Evolutionary conservation across 2,888 invertebrate genomes (phyloP), one percentile per base, ranked within the genome.

Genomic region (Dicranocentrus wangi): DNA sequence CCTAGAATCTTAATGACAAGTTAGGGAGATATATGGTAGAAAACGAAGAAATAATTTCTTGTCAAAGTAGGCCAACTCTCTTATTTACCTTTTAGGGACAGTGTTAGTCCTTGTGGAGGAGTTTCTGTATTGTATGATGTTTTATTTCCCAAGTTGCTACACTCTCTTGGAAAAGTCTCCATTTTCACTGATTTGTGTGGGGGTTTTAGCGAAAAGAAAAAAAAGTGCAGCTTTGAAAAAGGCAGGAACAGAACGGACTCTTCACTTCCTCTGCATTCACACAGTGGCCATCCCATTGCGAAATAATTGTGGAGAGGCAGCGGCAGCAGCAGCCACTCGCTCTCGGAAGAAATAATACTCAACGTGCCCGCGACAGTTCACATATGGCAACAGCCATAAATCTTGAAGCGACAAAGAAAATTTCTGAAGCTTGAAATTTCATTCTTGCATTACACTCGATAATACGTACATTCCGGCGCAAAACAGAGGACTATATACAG

Each of bases 361-460:
- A 55, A 69, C 69, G 55, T 69, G 55, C 55, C 21, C 23, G 55
- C 69, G 69, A 69, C 69, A 69, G 69, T 69, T 55, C 69, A 69
- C 69, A 69, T 55, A 69, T 69, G 69, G 69, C 55, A 60, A 53
- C 15, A 23, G 21, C 73, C 63, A 65, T 73, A 73, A 73, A 73
- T 73, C 73, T 65, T 63, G 28, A 51, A 73, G 73, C 53, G 63
- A 73, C 63, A 65, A 65, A 61, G 61, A 53, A 53, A 73, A 73
- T 65, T 61, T 61, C 63, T 65, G 53, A 73, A 51, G 63, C 63
- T 63, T 69, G 69, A 69, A 69, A 69, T 69, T 69, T 69, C 55
- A 69, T 69, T 69, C 69, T 21, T 53, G 39, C 39, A 13, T 13
- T 39, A 7, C 39, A 13, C 13, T 39, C n/a, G n/a, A n/a, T n/a